Base-by-base conservation (phyloP, 2,797 vertebrate genomes). In the Morelia viridis region DNA sequence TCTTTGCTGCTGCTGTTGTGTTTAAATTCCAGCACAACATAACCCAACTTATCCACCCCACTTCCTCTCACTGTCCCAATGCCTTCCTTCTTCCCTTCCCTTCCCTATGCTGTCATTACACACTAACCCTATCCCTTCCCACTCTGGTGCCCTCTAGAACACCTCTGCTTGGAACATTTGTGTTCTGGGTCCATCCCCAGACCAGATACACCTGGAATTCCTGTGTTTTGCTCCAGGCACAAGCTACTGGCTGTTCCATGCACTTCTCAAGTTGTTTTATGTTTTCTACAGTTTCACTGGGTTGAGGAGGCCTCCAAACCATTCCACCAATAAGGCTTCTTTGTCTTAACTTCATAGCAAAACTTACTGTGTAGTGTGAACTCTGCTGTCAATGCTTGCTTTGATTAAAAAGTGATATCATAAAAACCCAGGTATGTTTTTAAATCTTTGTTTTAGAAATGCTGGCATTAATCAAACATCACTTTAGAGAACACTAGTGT, bases 351-450 rank as follows among this genome's bases (percentile, higher is more conserved):
- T 26, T 53, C 12, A 17, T 22, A 71, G 28, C 83, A 71, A 92
- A 35, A 6, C 41, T 89, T 24, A 61, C 4, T 31, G 11, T 26
- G 24, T 89, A 86, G 71, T 92, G 19, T 71, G 17, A 92, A 86
- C 41, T 65, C 68, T 92, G 24, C 53, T 85, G 60, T 84, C 24
- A 68, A 28, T 86, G 28, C 60, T 85, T 86, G 35, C 35, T 89
- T 92, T 57, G 76, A 56, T 85, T 86, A 86, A 76, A 64, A 89
- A 80, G 5, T 28, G 62, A 46, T 89, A 80, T 88, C n/a, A 62
- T 28, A 46, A 80, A 64, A n/a, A 85, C 31, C 26, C 31, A 80
- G 58, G 58, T 26, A 76, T 56, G 56, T 60, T 89, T 31, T 31
- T 71, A 53, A 71, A 22, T 61, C 57, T 28, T 53, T 60, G 35